Conservation (phyloP, 2,888 invertebrate species). For the Cyclophora punctaria region DNA sequence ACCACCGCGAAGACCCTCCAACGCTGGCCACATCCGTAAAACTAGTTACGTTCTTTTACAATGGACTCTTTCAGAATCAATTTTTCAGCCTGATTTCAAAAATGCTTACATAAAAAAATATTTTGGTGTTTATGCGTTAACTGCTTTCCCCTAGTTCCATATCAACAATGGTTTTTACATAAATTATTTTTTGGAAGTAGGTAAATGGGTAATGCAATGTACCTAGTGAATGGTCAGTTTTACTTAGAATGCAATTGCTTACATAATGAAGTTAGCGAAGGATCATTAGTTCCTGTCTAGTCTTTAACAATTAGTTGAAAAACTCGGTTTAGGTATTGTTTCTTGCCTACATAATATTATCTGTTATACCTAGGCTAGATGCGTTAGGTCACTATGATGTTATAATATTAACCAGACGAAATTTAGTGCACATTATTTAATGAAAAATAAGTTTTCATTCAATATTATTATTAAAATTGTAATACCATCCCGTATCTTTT, state of each 20-base stretch:
- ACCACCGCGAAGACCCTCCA: slow-evolving; percentile 23
- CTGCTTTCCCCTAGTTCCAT: slow-evolving; percentile 24
- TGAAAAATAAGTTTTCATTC: too few species aligned
- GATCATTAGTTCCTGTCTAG: too few species aligned
- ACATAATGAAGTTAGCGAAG: slow-evolving; percentile 2
- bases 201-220: slow-evolving; percentile 6
- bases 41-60: slow-evolving; percentile 27
- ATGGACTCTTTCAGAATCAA: slow-evolving; percentile 30
- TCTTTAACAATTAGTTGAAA: too few species aligned
- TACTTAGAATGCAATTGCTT: slow-evolving; percentile 6
- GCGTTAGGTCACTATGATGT: too few species aligned
- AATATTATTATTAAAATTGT: too few species aligned
- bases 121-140: slow-evolving; percentile 21
- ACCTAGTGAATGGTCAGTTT: slow-evolving; percentile 8
- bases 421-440: too few species aligned
- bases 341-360: too few species aligned
- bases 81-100: slow-evolving; percentile 43
- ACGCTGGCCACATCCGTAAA: slow-evolving; percentile 25
- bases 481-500: too few species aligned
- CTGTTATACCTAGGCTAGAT: too few species aligned
- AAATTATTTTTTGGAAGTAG: neutral
- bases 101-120: slow-evolving; percentile 24
- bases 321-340: too few species aligned
- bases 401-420: too few species aligned
- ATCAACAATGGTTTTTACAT: slow-evolving; percentile 22